A percentile compares a stretch with the other conserved stretches of the same genome.
These are phyloP conservation scores for Azorinus chamasolen DNA, from an alignment of 2,888 invertebrate genomes.

Conservation along the genomic window DNA sequence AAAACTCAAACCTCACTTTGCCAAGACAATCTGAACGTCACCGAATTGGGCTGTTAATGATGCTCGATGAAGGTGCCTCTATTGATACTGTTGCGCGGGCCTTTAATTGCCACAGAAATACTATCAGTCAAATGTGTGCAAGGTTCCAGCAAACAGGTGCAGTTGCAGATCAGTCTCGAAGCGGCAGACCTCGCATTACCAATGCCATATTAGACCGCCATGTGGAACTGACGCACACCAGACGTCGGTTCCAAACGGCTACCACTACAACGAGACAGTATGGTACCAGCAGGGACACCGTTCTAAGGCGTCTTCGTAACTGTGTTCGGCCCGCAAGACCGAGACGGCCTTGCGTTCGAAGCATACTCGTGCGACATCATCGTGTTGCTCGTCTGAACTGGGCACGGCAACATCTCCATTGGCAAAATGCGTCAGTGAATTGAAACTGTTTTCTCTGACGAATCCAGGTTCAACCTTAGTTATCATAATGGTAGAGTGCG, in stretches of 20 bases:
- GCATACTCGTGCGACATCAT: not conserved
- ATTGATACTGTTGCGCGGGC: no score
- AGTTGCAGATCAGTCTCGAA: no score
- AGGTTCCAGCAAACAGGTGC: no score
- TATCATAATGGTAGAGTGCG: not conserved
- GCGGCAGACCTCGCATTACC: no score
- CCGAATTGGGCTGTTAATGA: no score
- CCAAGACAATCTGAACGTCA: no score
- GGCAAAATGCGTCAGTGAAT: constrained; percentile 1
- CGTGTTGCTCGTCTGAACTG: not conserved
- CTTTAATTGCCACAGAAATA: no score
- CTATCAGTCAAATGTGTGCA: no score
- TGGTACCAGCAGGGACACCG: not conserved
- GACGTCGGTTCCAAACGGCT: constrained; percentile 12
- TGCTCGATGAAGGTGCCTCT: no score
- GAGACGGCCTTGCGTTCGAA: constrained; percentile 1
- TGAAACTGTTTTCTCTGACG: not conserved
- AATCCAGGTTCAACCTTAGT: not conserved
- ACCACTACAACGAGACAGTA: constrained; percentile 4
- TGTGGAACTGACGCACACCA: constrained; percentile 7
- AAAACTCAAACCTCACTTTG: no score
- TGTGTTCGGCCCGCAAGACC: constrained; percentile 2
- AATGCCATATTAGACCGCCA: constrained; percentile 11
- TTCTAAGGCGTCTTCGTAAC: constrained; percentile 20
- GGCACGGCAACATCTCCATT: constrained; percentile 1